Evolutionary conservation across 2,888 invertebrate genomes (phyloP).

Genomic region (Lepidonotus clava): DNA sequence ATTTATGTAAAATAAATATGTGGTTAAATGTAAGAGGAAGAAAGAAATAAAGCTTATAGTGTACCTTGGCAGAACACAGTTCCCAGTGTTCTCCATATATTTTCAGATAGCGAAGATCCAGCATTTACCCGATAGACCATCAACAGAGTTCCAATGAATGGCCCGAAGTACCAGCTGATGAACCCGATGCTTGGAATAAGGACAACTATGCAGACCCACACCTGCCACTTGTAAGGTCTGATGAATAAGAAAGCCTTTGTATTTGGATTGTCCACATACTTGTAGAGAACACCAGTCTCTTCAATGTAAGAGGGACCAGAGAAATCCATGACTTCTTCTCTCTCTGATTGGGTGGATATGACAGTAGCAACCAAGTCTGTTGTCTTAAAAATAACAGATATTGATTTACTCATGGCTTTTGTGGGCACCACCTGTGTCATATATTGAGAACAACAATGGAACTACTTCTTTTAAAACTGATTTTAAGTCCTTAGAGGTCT

Average conservation of each 20-base stretch:
- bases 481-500: no score
- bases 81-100: not conserved
- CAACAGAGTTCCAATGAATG: not conserved
- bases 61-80: not conserved
- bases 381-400: not conserved
- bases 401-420: no score
- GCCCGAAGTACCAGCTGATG: not conserved
- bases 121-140: not conserved
- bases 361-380: not conserved
- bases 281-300: constrained; percentile 17
- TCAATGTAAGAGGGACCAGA: constrained; percentile 6
- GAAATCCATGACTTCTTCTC: not conserved
- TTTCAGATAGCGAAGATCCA: not conserved
- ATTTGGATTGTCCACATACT: not conserved
- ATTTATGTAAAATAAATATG: no score
- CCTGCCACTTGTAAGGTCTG: constrained; percentile 15
- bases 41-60: not conserved
- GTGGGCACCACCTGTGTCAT: no score
- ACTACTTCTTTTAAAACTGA: no score
- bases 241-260: not conserved
- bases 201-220: not conserved
- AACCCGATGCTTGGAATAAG: not conserved
- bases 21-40: no score
- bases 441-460: no score
- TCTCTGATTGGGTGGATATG: not conserved